These are phyloP conservation scores for Passer domesticus DNA, from an alignment of 2,113 vertebrate species.

Conservation along the genomic window DNA sequence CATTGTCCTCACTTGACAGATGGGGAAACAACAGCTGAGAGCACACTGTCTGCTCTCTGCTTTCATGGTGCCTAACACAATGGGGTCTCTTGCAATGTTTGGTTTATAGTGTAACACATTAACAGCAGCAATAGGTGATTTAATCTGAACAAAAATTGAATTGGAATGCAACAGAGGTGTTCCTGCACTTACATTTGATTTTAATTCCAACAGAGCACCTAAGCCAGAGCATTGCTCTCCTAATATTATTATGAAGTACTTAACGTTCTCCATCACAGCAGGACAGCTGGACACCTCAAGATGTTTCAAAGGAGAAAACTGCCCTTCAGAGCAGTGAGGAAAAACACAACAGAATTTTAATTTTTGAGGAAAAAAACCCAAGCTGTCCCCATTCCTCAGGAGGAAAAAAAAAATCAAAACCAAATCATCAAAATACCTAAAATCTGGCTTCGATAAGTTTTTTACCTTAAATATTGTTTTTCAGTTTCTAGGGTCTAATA, in stretches of 20 bases:
- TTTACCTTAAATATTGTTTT: neutral
- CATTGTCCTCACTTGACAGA: constrained; percentile 33
- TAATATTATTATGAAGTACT: neutral
- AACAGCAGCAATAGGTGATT: neutral
- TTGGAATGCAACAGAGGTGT: neutral
- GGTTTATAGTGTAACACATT: neutral
- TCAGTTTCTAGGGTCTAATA: neutral
- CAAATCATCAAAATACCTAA: neutral
- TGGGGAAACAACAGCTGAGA: constrained; percentile 37
- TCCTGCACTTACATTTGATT: neutral
- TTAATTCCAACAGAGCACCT: neutral
- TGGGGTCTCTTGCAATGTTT: neutral
- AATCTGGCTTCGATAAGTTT: neutral
- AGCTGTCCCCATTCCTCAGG: accelerated
- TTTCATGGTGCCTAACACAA: neutral
- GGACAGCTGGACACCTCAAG: neutral
- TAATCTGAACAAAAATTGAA: neutral
- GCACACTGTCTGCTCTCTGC: neutral
- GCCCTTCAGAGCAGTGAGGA: neutral
- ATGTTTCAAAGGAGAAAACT: neutral
- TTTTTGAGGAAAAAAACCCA: neutral
- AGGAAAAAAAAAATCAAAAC: neutral
- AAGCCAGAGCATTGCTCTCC: neutral
- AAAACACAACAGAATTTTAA: neutral
- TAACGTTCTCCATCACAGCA: neutral